phyloP scores from a whole-genome alignment of 2,888 invertebrate genomes.

The Meteorus colon region DNA sequence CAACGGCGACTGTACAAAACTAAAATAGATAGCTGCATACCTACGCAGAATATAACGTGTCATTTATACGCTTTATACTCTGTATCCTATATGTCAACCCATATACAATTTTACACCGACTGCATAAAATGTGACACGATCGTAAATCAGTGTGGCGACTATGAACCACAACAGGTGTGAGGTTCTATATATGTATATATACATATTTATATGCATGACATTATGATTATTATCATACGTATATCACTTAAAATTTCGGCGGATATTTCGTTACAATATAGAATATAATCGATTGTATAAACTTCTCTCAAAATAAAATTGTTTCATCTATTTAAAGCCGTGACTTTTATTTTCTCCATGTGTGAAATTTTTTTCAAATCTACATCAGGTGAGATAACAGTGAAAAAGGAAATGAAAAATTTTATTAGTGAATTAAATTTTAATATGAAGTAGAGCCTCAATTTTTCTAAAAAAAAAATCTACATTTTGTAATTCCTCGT shows the following conservation, averaged over 20 bases:
- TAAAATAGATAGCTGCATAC: constrained; percentile 39
- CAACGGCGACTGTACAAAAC: constrained; percentile 31
- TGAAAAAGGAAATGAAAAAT: too few relatives aligned
- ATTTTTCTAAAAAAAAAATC: constrained; percentile 10
- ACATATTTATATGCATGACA: not conserved
- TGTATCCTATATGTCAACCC: constrained; percentile 9
- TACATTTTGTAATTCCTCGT: constrained; percentile 25
- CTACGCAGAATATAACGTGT: constrained; percentile 25
- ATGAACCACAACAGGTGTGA: constrained; percentile 46
- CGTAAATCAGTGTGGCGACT: constrained; percentile 40
- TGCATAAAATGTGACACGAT: constrained; percentile 39
- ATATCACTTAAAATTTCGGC: not conserved
- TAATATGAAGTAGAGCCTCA: too few relatives aligned
- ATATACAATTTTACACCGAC: constrained; percentile 23
- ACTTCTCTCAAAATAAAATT: too few relatives aligned
- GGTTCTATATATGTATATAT: not conserved
- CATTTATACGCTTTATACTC: constrained; percentile 10
- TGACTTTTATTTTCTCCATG: not conserved
- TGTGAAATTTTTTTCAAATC: too few relatives aligned
- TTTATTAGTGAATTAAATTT: too few relatives aligned
- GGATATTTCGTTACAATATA: too few relatives aligned
- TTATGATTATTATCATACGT: not conserved
- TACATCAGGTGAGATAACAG: too few relatives aligned
- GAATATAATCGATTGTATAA: too few relatives aligned
- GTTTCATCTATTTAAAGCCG: too few relatives aligned